Evolutionary conservation across 2,888 invertebrate genomes (phyloP).

Genomic region (Chydorus sphaericus): DNA sequence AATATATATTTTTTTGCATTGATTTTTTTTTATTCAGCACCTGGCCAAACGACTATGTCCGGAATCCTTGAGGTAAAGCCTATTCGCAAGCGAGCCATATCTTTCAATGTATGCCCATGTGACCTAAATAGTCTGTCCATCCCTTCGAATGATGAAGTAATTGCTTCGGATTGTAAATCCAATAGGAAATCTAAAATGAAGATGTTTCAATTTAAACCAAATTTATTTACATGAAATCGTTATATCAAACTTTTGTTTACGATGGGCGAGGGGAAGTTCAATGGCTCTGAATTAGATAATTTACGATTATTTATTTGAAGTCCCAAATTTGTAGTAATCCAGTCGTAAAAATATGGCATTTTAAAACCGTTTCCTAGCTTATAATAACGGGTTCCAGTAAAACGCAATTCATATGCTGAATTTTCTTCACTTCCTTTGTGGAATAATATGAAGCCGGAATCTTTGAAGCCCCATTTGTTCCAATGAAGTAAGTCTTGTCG

Average conservation of each 20-base stretch:
- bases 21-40: background rate
- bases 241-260: constrained; percentile 37
- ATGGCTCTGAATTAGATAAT: constrained; percentile 38
- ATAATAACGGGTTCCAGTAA: constrained; percentile 81
- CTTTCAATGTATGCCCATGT: constrained; percentile 85
- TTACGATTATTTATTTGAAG: constrained; percentile 40
- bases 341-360: constrained; percentile 64
- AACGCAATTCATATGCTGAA: constrained; percentile 54
- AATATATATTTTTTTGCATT: too few relatives aligned
- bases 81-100: constrained; percentile 60
- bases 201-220: too few relatives aligned
- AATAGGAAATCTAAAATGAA: constrained; percentile 36
- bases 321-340: constrained; percentile 59
- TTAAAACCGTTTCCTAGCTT: constrained; percentile 51
- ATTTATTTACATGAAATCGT: too few relatives aligned
- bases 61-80: constrained; percentile 68
- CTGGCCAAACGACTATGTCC: constrained; percentile 85
- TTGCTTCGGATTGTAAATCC: constrained; percentile 37
- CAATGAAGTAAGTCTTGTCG: constrained; percentile 77
- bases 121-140: constrained; percentile 72
- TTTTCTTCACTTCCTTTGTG: constrained; percentile 30
- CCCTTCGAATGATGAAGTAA: constrained; percentile 53
- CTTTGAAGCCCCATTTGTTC: constrained; percentile 99
- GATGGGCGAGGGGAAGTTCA: constrained; percentile 46
- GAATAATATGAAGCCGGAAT: constrained; percentile 65